These are phyloP conservation scores for Drosophila willistoni DNA, from an alignment of 1,140 invertebrate species.

Conservation along the genomic window DNA sequence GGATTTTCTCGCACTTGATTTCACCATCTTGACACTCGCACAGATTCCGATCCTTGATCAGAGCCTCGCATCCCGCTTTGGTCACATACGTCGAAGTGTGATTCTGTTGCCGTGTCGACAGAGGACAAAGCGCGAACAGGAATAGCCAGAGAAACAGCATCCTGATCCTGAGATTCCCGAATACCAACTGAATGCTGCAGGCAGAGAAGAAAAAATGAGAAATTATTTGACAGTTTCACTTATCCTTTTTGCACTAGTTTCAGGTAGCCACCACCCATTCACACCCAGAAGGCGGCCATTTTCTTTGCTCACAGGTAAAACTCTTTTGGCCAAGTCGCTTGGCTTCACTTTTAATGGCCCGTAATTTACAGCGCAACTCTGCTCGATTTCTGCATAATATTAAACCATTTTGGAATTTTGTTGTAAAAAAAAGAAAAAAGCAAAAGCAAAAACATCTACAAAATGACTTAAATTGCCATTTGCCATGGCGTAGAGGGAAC, in stretches of 20 bases:
- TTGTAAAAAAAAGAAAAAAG: constrained; percentile 30
- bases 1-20: constrained; percentile 67
- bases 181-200: constrained; percentile 46
- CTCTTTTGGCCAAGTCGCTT: constrained; percentile 17
- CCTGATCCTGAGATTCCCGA: constrained; percentile 13
- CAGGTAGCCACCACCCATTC: constrained; percentile 55
- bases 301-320: constrained; percentile 28
- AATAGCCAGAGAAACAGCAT: constrained; percentile 51
- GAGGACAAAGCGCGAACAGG: constrained; percentile 28
- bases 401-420: constrained; percentile 61
- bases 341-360: constrained; percentile 50
- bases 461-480: constrained; percentile 68
- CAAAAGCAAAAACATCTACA: constrained; percentile 35
- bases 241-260: constrained; percentile 10
- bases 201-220: constrained; percentile 27
- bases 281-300: constrained; percentile 56
- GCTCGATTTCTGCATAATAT: constrained; percentile 63
- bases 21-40: constrained; percentile 66
- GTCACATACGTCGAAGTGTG: constrained; percentile 45
- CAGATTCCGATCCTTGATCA: constrained; percentile 53
- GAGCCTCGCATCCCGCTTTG: constrained; percentile 53
- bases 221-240: constrained; percentile 16
- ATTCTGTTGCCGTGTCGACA: constrained; percentile 50
- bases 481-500: constrained; percentile 23
- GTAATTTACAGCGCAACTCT: constrained; percentile 58